Evolutionary conservation across 2,113 vertebrate genomes (phyloP), one percentile per base, ranked within the genome.

Genomic region (Rattus rattus): DNA sequence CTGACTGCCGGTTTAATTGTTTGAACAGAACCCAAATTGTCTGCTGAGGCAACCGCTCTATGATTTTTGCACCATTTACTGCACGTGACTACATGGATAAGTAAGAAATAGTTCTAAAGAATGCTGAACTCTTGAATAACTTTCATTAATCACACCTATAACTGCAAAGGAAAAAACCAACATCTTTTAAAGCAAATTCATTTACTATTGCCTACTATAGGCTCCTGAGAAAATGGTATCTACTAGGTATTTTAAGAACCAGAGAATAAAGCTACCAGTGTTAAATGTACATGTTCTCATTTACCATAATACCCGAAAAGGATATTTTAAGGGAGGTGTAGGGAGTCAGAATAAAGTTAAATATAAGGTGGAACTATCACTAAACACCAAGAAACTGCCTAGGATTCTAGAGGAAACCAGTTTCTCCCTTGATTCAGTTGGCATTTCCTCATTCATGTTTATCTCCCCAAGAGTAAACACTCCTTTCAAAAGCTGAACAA

Each of bases 1-100:
- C 97, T 96, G 94, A 96, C 97, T 96, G 86, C 95, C 73, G 22
- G 89, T 97, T 97, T 96, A 96, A 97, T 86, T 97, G 97, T 96
- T 96, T 97, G 97, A 97, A 97, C 90, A 95, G 88, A 89, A 69
- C 93, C 90, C 88, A 96, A 97, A 95, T 19, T 94, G 91, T 97
- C 96, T 87, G 69, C 88, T 0, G 33, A 97, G 92, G 96, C 94
- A 93, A 96, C 93, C 85, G 81, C 93, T 80, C 88, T 96, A 94
- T 73, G 91, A 89, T 96, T 97, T 97, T 54, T 97, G 92, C 22
- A 92, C 91, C 83, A 75, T 89, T 97, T 95, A 91, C n/a, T 96
- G 49, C 76, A 88, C 19, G 52, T 93, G 88, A 95, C 36, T 56
- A 95, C 63, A 91, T 26, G 52, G 72, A 80, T 30, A 95, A 93